These are phyloP conservation scores for Leptoteleia sp. DNA, from an alignment of 1,140 invertebrate species.

Conservation along the genomic window DNA sequence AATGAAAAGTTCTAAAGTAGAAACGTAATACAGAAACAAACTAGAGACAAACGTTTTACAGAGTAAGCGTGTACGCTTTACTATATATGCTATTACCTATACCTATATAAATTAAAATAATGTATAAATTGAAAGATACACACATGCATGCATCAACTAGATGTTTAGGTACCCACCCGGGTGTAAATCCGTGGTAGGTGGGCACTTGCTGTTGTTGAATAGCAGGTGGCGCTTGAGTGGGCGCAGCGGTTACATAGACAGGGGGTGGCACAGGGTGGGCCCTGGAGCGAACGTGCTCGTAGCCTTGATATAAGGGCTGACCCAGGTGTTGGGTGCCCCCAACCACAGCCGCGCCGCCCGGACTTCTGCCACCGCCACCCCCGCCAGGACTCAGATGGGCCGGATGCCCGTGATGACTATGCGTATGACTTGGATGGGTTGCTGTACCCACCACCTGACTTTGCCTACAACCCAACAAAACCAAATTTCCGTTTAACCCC, in stretches of 20 bases:
- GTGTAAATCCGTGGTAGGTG: slow-evolving; percentile 81
- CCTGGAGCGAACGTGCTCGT: slow-evolving; percentile 78
- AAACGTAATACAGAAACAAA: too few relatives aligned
- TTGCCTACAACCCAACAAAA: slow-evolving; percentile 77
- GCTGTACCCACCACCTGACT: slow-evolving; percentile 78
- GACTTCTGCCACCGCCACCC: slow-evolving; percentile 77
- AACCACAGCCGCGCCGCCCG: slow-evolving; percentile 73
- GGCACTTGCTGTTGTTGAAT: slow-evolving; percentile 80
- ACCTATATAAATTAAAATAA: slow-evolving; percentile 12
- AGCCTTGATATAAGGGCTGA: slow-evolving; percentile 80
- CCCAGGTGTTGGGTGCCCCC: slow-evolving; percentile 78
- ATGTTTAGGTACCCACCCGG: slow-evolving; percentile 81
- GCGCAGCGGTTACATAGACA: slow-evolving; percentile 79
- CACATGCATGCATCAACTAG: slow-evolving; percentile 81
- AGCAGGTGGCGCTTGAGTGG: slow-evolving; percentile 76
- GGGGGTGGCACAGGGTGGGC: slow-evolving; percentile 78
- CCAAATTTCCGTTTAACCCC: slow-evolving; percentile 52
- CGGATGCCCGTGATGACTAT: slow-evolving; percentile 78
- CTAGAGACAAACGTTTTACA: too few relatives aligned
- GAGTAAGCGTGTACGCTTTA: slow-evolving; percentile 20
- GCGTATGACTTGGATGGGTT: slow-evolving; percentile 76
- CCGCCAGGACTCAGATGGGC: slow-evolving; percentile 77
- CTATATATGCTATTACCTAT: not conserved
- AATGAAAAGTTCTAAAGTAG: too few relatives aligned
- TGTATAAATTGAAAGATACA: slow-evolving; percentile 74